Evolutionary conservation across 1,140 invertebrate genomes (phyloP).

Genomic region (Polypedilum pembai): DNA sequence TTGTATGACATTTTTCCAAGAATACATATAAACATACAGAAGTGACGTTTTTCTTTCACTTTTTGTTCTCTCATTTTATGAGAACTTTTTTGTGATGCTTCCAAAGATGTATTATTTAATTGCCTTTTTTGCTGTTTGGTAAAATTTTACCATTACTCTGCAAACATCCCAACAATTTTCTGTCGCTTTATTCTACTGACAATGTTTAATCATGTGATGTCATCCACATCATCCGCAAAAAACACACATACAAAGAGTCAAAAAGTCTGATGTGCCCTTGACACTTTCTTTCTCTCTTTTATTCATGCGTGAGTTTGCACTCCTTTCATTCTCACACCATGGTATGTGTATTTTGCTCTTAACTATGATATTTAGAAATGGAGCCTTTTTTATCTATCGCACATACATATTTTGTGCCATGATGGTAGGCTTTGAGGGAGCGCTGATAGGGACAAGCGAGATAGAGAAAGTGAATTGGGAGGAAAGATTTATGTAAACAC

Average conservation of each 20-base stretch:
- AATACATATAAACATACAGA: neutral
- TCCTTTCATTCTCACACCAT: neutral
- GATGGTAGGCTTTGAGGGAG: neutral
- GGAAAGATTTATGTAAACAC: slow-evolving; percentile 18
- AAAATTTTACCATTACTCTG: neutral
- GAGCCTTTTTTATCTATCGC: slow-evolving; percentile 9
- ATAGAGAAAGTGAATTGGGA: neutral
- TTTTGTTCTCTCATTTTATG: neutral
- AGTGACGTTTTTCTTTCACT: neutral
- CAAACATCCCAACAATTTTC: neutral
- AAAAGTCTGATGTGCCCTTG: neutral
- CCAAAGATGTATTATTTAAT: neutral
- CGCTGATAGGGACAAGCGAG: neutral
- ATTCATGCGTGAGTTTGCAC: neutral
- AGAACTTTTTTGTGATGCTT: neutral
- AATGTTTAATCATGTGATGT: slow-evolving; percentile 12
- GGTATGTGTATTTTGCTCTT: neutral
- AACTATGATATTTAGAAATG: slow-evolving; percentile 1
- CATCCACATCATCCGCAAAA: slow-evolving; percentile 4
- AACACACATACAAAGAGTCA: neutral
- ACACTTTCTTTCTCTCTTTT: slow-evolving; percentile 1
- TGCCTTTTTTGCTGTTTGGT: neutral
- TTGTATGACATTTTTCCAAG: neutral
- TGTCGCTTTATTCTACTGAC: neutral
- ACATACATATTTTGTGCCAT: neutral